Evolutionary conservation across 2,113 vertebrate species (phyloP).

Genomic region (Pedionomus torquatus): DNA sequence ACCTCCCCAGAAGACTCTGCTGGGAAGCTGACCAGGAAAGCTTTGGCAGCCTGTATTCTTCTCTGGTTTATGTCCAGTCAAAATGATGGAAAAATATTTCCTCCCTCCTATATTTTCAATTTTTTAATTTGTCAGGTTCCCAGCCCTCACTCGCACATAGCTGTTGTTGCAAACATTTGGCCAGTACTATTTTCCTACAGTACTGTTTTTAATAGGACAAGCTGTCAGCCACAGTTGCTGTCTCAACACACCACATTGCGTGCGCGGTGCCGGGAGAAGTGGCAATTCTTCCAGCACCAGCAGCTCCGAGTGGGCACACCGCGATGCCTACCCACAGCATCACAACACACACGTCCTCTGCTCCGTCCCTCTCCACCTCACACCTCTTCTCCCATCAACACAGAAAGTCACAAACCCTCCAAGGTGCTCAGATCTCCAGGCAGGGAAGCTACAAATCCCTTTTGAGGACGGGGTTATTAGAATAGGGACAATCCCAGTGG

Average conservation of each 20-base stretch:
- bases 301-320: not conserved
- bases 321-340: fast-evolving
- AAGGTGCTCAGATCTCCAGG: not conserved
- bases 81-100: not conserved
- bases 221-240: slow-evolving; percentile 20
- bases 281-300: not conserved
- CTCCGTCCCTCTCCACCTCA: not conserved
- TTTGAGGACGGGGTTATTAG: fast-evolving
- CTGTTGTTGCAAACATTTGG: not conserved
- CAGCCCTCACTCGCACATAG: not conserved
- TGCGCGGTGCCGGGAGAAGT: not conserved
- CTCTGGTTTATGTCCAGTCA: not conserved
- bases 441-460: not conserved
- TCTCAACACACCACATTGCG: not conserved
- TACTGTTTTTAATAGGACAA: not conserved
- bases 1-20: not conserved
- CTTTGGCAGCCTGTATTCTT: not conserved
- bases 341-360: fast-evolving
- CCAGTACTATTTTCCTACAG: not conserved
- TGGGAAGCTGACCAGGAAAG: not conserved
- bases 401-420: fast-evolving
- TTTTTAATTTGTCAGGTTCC: not conserved
- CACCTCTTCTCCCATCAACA: not conserved
- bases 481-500: not conserved
- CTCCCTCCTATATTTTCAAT: not conserved